A percentile compares a stretch with the other conserved stretches of the same genome.
phyloP scores from a whole-genome alignment of 2,113 vertebrate species.

The Atlantisia rogersi region DNA sequence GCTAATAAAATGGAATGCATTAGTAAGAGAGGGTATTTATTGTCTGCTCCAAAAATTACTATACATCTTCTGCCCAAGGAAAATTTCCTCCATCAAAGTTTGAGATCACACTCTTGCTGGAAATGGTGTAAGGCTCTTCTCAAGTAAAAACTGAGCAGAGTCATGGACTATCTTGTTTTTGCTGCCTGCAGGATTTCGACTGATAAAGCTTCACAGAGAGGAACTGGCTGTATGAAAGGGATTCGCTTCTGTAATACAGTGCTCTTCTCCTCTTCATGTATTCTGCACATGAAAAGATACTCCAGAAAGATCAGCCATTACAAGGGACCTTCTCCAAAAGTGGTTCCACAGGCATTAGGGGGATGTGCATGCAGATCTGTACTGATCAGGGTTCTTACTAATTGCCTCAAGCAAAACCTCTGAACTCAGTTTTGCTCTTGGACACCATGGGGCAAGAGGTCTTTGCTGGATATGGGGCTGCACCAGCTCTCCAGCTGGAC shows the following conservation, averaged over 20 bases:
- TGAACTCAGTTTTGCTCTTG: neutral
- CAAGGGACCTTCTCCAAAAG: neutral
- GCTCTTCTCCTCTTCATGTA: neutral
- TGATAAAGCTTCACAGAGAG: conserved; percentile 4
- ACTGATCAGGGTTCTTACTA: neutral
- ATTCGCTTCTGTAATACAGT: neutral
- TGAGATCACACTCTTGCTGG: conserved; percentile 32
- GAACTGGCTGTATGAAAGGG: neutral
- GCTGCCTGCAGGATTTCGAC: conserved; percentile 1
- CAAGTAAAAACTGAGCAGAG: neutral
- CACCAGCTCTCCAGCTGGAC: neutral
- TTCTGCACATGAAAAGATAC: neutral
- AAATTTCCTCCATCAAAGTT: conserved; percentile 42
- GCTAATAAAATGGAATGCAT: conserved; percentile 80
- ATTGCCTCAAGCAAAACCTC: neutral
- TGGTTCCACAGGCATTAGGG: neutral
- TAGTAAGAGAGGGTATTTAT: conserved; percentile 72
- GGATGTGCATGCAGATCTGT: neutral
- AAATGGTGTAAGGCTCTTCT: neutral
- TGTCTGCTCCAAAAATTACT: conserved; percentile 62
- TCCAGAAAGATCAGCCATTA: neutral
- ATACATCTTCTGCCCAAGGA: conserved; percentile 66
- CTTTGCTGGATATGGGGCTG: neutral
- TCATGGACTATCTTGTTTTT: neutral
- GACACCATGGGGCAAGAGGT: accelerated